phyloP scores from a whole-genome alignment of 2,113 vertebrate species.

The Rhinichthys klamathensis region DNA sequence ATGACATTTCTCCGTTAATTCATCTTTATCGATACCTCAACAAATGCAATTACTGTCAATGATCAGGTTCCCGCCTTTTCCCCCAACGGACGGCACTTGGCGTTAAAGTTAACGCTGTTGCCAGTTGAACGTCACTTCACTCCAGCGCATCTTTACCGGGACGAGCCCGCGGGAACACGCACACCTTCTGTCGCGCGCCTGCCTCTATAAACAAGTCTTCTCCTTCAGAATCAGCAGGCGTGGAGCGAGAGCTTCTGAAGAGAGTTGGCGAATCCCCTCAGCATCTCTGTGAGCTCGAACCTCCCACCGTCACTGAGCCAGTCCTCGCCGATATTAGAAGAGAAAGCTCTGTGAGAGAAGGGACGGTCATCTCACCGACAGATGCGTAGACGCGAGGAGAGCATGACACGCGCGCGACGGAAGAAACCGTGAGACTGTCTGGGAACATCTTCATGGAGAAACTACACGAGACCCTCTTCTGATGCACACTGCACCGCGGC shows the following conservation, averaged over 20 bases:
- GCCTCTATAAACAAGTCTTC: background rate
- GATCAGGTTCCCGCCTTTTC: background rate
- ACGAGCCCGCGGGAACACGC: background rate
- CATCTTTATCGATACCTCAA: background rate
- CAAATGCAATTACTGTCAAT: background rate
- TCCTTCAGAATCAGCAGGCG: conserved; percentile 5
- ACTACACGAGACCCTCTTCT: background rate
- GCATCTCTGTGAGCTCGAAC: conserved; percentile 5
- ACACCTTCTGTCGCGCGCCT: background rate
- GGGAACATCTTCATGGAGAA: background rate
- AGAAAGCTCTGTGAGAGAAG: background rate
- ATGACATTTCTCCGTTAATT: background rate
- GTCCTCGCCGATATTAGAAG: background rate
- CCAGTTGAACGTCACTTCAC: background rate
- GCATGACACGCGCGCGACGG: background rate
- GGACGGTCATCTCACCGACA: conserved; percentile 4
- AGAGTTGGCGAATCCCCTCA: conserved; percentile 31
- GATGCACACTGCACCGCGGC: background rate
- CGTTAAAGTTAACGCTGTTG: conserved; percentile 18
- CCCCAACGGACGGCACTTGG: background rate
- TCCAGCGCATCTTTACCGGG: conserved; percentile 3
- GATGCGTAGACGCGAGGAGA: background rate
- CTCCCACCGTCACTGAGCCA: background rate
- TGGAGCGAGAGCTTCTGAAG: background rate
- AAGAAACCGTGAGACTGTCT: background rate